These are phyloP conservation scores for Miltochrista miniata DNA, from an alignment of 2,888 invertebrate species.

Conservation along the genomic window DNA sequence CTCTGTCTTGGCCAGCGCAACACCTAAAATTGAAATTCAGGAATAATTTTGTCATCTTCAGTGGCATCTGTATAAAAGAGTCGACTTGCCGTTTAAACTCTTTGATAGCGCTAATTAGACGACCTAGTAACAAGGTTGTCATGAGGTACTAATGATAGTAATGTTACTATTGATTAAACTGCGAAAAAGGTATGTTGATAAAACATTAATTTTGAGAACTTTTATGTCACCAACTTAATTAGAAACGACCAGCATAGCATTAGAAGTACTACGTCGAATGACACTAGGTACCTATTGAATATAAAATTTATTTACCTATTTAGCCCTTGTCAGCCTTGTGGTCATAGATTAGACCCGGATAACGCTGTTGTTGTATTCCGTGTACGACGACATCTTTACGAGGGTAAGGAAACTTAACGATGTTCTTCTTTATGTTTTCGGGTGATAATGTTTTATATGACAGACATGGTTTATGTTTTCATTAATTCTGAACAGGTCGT, in stretches of 20 bases:
- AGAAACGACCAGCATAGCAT: slow-evolving; percentile 1
- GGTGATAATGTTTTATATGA: too few relatives aligned
- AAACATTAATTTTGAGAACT: neutral
- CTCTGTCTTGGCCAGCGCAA: too few relatives aligned
- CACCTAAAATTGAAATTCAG: slow-evolving; percentile 44
- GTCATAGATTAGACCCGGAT: slow-evolving; percentile 25
- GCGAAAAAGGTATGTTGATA: neutral
- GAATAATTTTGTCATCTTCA: slow-evolving; percentile 45
- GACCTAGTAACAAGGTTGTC: slow-evolving; percentile 52
- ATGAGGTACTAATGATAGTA: slow-evolving; percentile 42
- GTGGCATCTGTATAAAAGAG: slow-evolving; percentile 35
- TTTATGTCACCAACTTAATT: neutral
- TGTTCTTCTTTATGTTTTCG: neutral
- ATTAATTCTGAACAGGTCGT: too few relatives aligned
- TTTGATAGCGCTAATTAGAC: slow-evolving; percentile 64
- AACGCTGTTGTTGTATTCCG: slow-evolving; percentile 17
- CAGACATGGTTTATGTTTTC: too few relatives aligned
- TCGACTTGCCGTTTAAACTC: slow-evolving; percentile 10
- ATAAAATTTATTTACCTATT: slow-evolving; percentile 31
- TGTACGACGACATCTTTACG: slow-evolving; percentile 15
- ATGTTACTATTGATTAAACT: slow-evolving; percentile 16
- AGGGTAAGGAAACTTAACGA: neutral
- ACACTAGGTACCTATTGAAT: slow-evolving; percentile 26
- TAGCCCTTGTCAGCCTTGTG: slow-evolving; percentile 27
- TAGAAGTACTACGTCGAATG: slow-evolving; percentile 27